phyloP scores from a whole-genome alignment of 2,113 vertebrate species.

The Scartelaos histophorus region DNA sequence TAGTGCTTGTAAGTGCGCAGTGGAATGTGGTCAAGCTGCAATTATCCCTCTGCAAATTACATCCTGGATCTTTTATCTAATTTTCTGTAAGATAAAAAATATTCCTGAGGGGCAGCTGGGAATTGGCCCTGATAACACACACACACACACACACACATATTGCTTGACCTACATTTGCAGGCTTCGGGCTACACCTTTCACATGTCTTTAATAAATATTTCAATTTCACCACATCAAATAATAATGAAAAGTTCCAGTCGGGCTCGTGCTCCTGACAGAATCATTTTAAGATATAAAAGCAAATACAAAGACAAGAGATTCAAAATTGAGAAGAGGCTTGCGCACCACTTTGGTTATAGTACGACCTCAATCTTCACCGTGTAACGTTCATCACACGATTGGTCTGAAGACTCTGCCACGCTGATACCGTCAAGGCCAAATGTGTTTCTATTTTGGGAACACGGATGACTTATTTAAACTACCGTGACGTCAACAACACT shows the following conservation, averaged over 20 bases:
- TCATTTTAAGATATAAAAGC: conserved; percentile 2
- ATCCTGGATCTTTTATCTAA: conserved; percentile 36
- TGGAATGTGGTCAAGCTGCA: conserved; percentile 48
- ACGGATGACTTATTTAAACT: conserved; percentile 76
- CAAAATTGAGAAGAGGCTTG: neutral
- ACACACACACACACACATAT: conserved; percentile 26
- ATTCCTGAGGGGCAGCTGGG: conserved; percentile 18
- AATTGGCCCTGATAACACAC: conserved; percentile 15
- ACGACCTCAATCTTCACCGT: conserved; percentile 31
- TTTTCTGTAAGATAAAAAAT: conserved; percentile 32
- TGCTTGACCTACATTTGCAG: conserved; percentile 38
- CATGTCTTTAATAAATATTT: conserved; percentile 59
- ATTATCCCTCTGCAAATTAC: conserved; percentile 50
- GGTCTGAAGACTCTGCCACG: conserved; percentile 20
- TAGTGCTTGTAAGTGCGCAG: conserved; percentile 5
- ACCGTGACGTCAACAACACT: conserved; percentile 61
- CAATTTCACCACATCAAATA: conserved; percentile 51
- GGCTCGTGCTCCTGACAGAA: neutral
- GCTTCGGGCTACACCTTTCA: conserved; percentile 38
- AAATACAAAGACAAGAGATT: conserved; percentile 9
- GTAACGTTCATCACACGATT: conserved; percentile 23
- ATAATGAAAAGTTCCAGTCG: conserved; percentile 30
- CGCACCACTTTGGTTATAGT: conserved; percentile 4
- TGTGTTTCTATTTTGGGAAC: conserved; percentile 67
- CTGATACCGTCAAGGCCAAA: conserved; percentile 55